These are phyloP conservation scores for Platyrinchus mystaceus DNA, from an alignment of 2,797 vertebrate species.

Conservation along the genomic window DNA sequence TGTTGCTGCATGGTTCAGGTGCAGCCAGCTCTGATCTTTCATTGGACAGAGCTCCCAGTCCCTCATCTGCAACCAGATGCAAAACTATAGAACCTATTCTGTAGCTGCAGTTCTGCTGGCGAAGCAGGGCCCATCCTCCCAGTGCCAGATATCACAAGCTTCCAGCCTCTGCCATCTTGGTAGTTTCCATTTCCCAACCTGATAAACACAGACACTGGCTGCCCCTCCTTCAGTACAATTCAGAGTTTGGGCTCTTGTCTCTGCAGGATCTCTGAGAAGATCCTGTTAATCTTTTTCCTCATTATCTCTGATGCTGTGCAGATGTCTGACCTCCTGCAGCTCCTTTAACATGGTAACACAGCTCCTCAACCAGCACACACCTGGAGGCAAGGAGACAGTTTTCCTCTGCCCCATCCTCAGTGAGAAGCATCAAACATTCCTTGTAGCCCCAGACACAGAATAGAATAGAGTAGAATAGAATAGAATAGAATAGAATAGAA, in stretches of 20 bases:
- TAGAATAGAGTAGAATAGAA: background rate
- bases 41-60: background rate
- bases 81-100: background rate
- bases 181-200: background rate
- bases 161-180: background rate
- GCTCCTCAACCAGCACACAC: background rate
- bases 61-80: background rate
- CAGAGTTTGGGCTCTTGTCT: background rate
- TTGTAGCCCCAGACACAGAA: background rate
- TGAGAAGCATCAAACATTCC: background rate
- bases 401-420: background rate
- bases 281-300: background rate
- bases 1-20: background rate
- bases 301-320: background rate
- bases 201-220: background rate
- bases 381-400: background rate
- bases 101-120: background rate
- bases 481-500: background rate
- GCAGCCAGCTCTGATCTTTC: background rate
- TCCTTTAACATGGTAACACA: background rate
- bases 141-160: background rate
- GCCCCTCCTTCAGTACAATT: background rate
- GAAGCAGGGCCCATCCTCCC: background rate
- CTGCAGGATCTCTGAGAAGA: background rate
- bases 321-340: background rate